Conservation (phyloP, 2,797 vertebrate species). For the Lacerta bilineata region DNA sequence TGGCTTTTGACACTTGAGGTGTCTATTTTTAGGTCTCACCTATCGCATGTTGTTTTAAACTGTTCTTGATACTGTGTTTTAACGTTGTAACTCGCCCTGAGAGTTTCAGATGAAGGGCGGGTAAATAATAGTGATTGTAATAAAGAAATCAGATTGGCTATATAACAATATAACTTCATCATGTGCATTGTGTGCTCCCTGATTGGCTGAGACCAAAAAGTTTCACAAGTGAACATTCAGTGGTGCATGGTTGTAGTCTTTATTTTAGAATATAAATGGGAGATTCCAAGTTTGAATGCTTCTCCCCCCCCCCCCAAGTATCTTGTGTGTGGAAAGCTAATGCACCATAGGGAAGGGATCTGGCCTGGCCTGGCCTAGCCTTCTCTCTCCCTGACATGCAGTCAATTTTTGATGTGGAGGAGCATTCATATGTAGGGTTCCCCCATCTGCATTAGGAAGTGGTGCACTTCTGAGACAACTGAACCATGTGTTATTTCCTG, state of each 20-base stretch:
- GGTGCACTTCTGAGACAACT: not conserved
- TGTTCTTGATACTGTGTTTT: too few relatives aligned
- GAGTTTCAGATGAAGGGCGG: too few relatives aligned
- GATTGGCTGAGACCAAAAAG: not conserved
- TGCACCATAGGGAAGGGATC: too few relatives aligned
- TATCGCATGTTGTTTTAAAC: too few relatives aligned
- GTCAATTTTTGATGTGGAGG: not conserved
- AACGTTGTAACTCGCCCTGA: too few relatives aligned
- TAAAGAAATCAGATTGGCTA: not conserved
- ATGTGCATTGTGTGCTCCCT: not conserved
- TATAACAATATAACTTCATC: not conserved
- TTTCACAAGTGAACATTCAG: not conserved
- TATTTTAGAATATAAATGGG: not conserved
- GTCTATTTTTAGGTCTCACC: too few relatives aligned
- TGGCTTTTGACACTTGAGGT: too few relatives aligned
- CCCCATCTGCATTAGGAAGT: not conserved
- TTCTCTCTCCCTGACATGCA: too few relatives aligned
- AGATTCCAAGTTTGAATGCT: not conserved
- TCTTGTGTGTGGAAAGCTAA: not conserved
- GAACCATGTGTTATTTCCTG: too few relatives aligned
- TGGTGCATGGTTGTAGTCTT: not conserved
- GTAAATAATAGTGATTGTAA: too few relatives aligned
- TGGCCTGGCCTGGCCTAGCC: too few relatives aligned
- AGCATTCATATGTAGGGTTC: not conserved
- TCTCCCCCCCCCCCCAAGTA: not conserved